Conservation (phyloP, 2,113 vertebrate genomes). For the Pampusana beccarii region DNA sequence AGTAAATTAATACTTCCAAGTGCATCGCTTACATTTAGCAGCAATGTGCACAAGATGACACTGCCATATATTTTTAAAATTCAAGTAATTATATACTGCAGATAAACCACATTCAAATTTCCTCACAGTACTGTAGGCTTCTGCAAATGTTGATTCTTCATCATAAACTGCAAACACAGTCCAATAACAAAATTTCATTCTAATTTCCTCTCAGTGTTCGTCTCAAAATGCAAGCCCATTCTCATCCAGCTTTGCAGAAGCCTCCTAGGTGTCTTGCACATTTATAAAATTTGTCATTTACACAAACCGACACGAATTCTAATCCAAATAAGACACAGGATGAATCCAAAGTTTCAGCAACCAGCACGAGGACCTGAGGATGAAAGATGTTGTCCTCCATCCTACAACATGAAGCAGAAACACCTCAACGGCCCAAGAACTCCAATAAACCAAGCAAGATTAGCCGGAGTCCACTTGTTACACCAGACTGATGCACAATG, state of each 20-base stretch:
- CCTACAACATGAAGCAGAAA: not conserved
- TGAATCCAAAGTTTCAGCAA: not conserved
- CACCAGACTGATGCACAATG: not conserved
- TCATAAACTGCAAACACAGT: not conserved
- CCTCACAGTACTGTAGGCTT: not conserved
- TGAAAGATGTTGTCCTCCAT: not conserved
- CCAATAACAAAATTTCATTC: not conserved
- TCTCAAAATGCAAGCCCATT: not conserved
- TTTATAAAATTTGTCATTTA: not conserved
- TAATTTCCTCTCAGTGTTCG: not conserved
- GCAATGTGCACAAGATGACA: not conserved
- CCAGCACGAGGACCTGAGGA: not conserved
- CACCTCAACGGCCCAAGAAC: not conserved
- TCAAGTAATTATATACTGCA: not conserved
- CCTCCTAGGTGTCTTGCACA: accelerated
- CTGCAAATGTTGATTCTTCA: not conserved
- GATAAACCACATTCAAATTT: not conserved
- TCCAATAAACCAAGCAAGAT: not conserved
- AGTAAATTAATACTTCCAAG: not conserved
- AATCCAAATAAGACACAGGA: not conserved
- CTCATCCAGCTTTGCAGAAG: not conserved
- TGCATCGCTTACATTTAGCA: not conserved
- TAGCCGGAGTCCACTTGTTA: no score
- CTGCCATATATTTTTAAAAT: not conserved
- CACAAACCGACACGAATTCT: not conserved